Percentiles rank a stretch among this genome's conserved stretches.
Conservation (phyloP, 2,888 invertebrate genomes). For the Athalia rosae region DNA sequence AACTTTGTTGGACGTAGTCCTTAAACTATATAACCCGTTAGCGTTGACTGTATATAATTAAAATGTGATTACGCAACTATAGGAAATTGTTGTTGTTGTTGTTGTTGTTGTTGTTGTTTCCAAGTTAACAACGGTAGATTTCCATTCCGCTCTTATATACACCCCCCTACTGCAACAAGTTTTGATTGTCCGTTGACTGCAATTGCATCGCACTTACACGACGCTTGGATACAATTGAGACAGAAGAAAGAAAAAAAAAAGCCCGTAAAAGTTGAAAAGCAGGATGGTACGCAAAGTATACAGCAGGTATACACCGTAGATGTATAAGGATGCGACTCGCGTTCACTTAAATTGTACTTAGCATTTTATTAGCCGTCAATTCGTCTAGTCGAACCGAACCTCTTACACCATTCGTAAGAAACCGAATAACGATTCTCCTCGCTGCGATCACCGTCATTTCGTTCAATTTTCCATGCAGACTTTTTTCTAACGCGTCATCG, state of each 20-base stretch:
- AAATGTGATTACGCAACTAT: constrained; percentile 3
- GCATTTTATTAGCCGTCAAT: neutral
- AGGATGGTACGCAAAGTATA: no score
- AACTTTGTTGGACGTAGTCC: neutral
- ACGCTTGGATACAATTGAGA: neutral
- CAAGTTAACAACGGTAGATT: neutral
- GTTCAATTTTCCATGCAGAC: no score
- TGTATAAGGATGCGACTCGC: neutral
- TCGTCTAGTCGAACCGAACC: neutral
- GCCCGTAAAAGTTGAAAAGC: no score
- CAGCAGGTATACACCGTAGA: neutral
- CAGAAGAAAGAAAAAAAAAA: no score
- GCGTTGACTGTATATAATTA: neutral
- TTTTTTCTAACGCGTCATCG: no score
- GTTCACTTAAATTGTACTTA: neutral
- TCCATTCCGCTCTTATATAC: no score
- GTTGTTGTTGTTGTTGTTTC: neutral
- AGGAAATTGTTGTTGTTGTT: neutral
- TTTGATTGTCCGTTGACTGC: constrained; percentile 16
- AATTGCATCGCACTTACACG: neutral
- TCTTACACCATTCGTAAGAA: no score
- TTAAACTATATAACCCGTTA: neutral
- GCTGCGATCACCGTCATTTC: no score
- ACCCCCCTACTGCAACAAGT: neutral
- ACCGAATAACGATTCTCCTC: no score